Percentiles rank a stretch among this genome's conserved stretches.
Conservation (phyloP, 2,888 invertebrate genomes). For the Caenorhabditis sp. region DNA sequence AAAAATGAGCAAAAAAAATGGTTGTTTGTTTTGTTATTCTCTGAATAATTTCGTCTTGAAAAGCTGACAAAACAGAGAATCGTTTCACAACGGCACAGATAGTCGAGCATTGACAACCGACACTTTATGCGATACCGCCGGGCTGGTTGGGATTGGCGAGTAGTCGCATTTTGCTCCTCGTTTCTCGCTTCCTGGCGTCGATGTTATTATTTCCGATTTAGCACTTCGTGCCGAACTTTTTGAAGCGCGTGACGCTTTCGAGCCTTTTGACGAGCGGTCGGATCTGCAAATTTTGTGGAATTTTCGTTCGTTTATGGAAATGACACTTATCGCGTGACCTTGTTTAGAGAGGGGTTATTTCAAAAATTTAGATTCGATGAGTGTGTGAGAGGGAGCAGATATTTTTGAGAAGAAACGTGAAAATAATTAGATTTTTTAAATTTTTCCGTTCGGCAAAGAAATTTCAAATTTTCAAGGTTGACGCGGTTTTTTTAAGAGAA, state of each 20-base stretch:
- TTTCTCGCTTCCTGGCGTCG: background rate
- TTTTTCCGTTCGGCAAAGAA: no score
- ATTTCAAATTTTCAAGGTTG: no score
- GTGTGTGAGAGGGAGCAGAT: no score
- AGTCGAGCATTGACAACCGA: conserved; percentile 46
- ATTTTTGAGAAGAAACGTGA: no score
- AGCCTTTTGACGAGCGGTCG: conserved; percentile 50
- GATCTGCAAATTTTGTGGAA: conserved; percentile 19
- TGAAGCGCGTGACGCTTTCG: conserved; percentile 45
- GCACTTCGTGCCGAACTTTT: conserved; percentile 45
- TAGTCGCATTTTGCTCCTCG: conserved; percentile 19
- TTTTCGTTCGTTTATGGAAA: background rate
- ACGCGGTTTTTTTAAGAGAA: no score
- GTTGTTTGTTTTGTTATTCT: background rate
- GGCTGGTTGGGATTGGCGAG: conserved; percentile 31
- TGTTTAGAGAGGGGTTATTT: background rate
- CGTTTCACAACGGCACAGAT: conserved; percentile 41
- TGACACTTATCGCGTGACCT: background rate
- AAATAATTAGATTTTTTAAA: no score
- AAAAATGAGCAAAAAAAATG: background rate
- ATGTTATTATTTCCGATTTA: conserved; percentile 35
- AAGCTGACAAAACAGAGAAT: no score
- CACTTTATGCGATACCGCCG: conserved; percentile 36
- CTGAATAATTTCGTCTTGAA: no score
- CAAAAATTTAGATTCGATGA: background rate